A percentile compares a stretch with the other conserved stretches of the same genome.
Evolutionary conservation across 2,888 invertebrate genomes (phyloP).

Genomic region (Hemaris fuciformis): DNA sequence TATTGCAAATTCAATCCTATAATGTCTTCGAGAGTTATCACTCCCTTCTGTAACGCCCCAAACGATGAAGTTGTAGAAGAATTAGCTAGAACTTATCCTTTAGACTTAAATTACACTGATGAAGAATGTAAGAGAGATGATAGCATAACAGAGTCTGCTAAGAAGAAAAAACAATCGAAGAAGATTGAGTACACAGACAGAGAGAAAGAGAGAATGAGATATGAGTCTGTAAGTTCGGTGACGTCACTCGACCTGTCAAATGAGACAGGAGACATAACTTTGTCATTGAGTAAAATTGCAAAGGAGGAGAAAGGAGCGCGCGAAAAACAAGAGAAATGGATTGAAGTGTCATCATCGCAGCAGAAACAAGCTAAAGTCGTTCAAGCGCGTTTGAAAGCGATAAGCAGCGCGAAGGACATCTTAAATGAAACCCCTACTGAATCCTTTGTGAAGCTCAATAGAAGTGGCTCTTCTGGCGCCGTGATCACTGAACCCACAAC

Average conservation of each 20-base stretch:
- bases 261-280: constrained; percentile 66
- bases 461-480: constrained; percentile 52
- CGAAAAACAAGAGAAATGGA: constrained; percentile 68
- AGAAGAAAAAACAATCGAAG: constrained; percentile 68
- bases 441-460: constrained; percentile 63
- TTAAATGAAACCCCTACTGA: constrained; percentile 59
- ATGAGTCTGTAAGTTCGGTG: constrained; percentile 68
- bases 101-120: constrained; percentile 71
- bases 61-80: constrained; percentile 79
- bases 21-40: constrained; percentile 84
- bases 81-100: constrained; percentile 59
- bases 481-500: constrained; percentile 42
- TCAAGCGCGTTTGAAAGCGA: constrained; percentile 73
- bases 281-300: constrained; percentile 60
- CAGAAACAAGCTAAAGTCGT: constrained; percentile 75
- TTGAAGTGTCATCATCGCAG: constrained; percentile 65
- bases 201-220: constrained; percentile 69
- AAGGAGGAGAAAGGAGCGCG: constrained; percentile 53
- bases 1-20: constrained; percentile 83
- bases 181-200: constrained; percentile 72
- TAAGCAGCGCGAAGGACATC: constrained; percentile 63
- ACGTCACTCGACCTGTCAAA: constrained; percentile 66
- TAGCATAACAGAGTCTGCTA: constrained; percentile 48
- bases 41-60: constrained; percentile 84
- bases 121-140: constrained; percentile 78